phyloP scores from a whole-genome alignment of 2,888 invertebrate species.

The Prenolepis imparis region DNA sequence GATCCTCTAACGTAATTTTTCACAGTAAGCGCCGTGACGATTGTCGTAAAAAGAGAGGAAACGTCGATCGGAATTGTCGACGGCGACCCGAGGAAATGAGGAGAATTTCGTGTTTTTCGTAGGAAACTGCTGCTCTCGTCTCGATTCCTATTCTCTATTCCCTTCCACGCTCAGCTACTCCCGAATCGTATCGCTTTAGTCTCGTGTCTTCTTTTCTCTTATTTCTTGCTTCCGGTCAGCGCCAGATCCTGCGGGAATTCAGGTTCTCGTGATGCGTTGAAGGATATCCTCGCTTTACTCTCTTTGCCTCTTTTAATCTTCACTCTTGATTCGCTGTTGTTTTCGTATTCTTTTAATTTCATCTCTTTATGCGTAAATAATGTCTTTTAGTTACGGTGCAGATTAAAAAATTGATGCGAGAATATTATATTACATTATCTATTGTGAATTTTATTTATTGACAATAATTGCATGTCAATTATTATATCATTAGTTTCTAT shows the following conservation, averaged over 20 bases:
- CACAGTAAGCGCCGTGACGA: conserved; percentile 49
- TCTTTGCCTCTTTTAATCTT: conserved; percentile 35
- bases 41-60: conserved; percentile 52
- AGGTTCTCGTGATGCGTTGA: conserved; percentile 59
- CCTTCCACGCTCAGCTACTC: conserved; percentile 54
- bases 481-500: neutral
- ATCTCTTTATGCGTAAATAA: conserved; percentile 18
- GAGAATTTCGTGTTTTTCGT: conserved; percentile 55
- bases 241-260: conserved; percentile 67
- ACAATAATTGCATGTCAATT: neutral
- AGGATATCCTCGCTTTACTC: conserved; percentile 48
- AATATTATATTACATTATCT: conserved; percentile 1
- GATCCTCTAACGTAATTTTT: conserved; percentile 57
- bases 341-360: conserved; percentile 24
- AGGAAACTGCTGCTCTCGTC: conserved; percentile 46
- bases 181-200: conserved; percentile 59
- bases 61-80: conserved; percentile 55
- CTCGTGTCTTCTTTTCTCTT: conserved; percentile 49
- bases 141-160: conserved; percentile 61
- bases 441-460: neutral
- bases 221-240: conserved; percentile 68
- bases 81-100: conserved; percentile 54
- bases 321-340: neutral
- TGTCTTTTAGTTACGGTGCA: neutral
- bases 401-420: conserved; percentile 37